A percentile compares a stretch with the other conserved stretches of the same genome.
Conservation (phyloP, 2,888 invertebrate species). For the Drosophila neonasuta region DNA sequence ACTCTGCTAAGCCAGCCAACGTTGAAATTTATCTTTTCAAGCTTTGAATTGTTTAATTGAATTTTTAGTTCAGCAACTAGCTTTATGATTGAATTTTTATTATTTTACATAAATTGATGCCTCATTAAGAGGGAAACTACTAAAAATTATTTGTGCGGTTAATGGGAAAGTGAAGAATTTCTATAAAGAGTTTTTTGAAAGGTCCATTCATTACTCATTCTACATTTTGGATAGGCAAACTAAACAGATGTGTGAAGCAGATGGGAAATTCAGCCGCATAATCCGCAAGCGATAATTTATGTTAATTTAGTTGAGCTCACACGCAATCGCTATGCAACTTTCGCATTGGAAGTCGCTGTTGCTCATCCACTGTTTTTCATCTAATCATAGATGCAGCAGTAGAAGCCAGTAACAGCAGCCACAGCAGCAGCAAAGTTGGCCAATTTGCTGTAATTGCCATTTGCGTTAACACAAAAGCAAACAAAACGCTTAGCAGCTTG, state of each 20-base stretch:
- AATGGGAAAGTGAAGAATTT: slow-evolving; percentile 56
- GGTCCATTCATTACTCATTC: slow-evolving; percentile 52
- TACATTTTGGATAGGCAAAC: slow-evolving; percentile 49
- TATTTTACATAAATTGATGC: not conserved
- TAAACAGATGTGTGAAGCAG: slow-evolving; percentile 23
- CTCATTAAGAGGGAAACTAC: slow-evolving; percentile 3
- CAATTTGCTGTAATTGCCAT: slow-evolving; percentile 71
- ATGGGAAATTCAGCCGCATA: slow-evolving; percentile 52
- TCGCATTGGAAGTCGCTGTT: slow-evolving; percentile 45
- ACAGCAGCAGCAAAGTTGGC: slow-evolving; percentile 37
- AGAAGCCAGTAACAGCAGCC: slow-evolving; percentile 22
- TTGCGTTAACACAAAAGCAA: slow-evolving; percentile 72
- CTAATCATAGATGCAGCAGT: slow-evolving; percentile 36
- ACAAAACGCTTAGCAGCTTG: slow-evolving; percentile 63
- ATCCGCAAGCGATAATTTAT: slow-evolving; percentile 72
- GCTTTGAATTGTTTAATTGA: not conserved
- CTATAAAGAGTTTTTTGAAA: slow-evolving; percentile 22
- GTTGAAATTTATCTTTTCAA: not conserved
- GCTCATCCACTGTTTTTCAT: slow-evolving; percentile 56
- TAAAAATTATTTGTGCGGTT: slow-evolving; percentile 2
- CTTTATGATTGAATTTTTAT: not conserved
- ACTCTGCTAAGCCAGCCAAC: not conserved
- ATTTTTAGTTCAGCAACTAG: not conserved
- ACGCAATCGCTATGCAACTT: slow-evolving; percentile 63
- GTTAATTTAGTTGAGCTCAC: slow-evolving; percentile 60